phyloP scores from a whole-genome alignment of 2,888 invertebrate genomes.

The Ferdinandea cuprea region DNA sequence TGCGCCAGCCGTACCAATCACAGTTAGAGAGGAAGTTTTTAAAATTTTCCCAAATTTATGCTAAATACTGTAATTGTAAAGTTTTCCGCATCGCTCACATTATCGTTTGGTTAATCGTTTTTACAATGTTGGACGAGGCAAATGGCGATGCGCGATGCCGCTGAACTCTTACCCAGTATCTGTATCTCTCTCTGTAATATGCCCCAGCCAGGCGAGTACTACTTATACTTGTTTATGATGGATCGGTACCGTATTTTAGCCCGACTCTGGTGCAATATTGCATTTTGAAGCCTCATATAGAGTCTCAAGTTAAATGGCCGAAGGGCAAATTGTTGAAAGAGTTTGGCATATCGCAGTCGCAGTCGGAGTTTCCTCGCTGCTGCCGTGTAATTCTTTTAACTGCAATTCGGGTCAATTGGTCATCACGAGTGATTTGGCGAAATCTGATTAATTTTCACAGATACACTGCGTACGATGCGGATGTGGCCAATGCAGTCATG shows the following conservation, averaged over 20 bases:
- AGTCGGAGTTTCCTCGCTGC: conserved; percentile 10
- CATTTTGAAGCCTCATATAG: not conserved
- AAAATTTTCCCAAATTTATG: conserved; percentile 51
- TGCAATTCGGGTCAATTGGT: conserved; percentile 72
- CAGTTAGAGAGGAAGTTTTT: not conserved
- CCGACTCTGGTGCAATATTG: no score
- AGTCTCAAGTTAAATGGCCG: conserved; percentile 21
- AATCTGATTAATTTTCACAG: conserved; percentile 64
- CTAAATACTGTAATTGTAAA: conserved; percentile 56
- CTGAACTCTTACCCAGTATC: conserved; percentile 23
- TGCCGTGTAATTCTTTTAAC: conserved; percentile 27
- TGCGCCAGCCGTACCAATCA: no score
- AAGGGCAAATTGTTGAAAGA: conserved; percentile 56
- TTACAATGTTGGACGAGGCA: conserved; percentile 38
- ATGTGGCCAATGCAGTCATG: not conserved
- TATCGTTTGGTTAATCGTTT: conserved; percentile 52
- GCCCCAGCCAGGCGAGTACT: conserved; percentile 21
- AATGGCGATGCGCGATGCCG: conserved; percentile 20
- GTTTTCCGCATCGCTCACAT: conserved; percentile 48
- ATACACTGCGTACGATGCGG: conserved; percentile 41
- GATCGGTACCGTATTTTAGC: conserved; percentile 51
- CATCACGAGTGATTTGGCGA: conserved; percentile 71
- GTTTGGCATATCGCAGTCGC: conserved; percentile 38
- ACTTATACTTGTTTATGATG: conserved; percentile 67
- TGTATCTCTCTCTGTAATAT: conserved; percentile 5